Base-by-base conservation (phyloP, 2,888 invertebrate species). In the Marasmarcha lunaedactyla region DNA sequence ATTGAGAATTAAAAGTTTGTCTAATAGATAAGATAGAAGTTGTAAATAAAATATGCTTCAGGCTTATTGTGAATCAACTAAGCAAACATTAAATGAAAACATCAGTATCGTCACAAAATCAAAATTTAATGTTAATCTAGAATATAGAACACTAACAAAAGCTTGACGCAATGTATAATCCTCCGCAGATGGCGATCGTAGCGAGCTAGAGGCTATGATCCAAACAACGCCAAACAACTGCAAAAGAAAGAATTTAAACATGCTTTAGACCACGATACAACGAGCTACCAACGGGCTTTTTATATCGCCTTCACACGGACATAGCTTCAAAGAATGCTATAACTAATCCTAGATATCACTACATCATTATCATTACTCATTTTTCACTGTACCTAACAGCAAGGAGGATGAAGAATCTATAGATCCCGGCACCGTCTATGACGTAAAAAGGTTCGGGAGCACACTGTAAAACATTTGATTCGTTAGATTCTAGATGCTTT, bases 151-250 rank as follows among this genome's bases (percentile, higher is more conserved):
- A 34, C 34, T 73, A 73, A 77, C 66, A 47, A 11, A 30, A 56
- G 67, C 81, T 77, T 78, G 78, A 78, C 65, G 78, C 81, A 71
- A 71, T 81, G 71, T 81, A 30, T 30, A 78, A 79, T 78, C 78
- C 70, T 81, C 68, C 84, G 79, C 84, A 84, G 84, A 84, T 84
- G 84, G 84, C 70, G 84, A 84, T 78, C 84, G 81, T 84, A 84
- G 84, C 73, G 84, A 84, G 74, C 83, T 84, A 66, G 84, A 84
- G 50, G 84, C 77, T 83, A 84, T 84, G 84, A 84, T 84, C 65
- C 84, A 84, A 84, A 84, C 78, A 51, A 84, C 84, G 77, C 84
- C 84, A 77, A 84, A 84, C 83, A 83, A 84, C 84, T 84, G 84
- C 83, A 84, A 84, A 84, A 72, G 84, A 83, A 84, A 84, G 72